These are phyloP conservation scores for Drosophila pectinifera DNA, from an alignment of 1,140 invertebrate species.

Conservation along the genomic window DNA sequence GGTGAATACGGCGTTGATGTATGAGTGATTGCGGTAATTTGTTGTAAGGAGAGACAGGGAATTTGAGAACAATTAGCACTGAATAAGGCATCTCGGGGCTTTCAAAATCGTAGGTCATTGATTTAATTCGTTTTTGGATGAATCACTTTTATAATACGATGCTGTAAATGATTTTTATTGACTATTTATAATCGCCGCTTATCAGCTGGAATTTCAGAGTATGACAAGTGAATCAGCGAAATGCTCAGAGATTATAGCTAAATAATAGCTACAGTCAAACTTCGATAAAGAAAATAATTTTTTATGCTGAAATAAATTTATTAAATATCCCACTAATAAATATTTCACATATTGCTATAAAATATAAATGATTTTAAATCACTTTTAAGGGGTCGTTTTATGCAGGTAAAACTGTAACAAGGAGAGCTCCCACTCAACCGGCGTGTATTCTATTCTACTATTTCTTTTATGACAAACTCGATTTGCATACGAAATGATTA, in stretches of 20 bases:
- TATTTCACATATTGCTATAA: no score
- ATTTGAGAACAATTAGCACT: constrained; percentile 24
- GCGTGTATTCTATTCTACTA: constrained; percentile 20
- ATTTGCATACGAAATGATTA: constrained; percentile 77
- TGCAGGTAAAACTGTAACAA: constrained; percentile 2
- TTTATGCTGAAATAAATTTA: neutral
- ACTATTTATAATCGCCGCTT: constrained; percentile 7
- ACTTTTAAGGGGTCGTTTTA: no score
- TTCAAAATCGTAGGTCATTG: constrained; percentile 21
- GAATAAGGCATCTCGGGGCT: constrained; percentile 9
- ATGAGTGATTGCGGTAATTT: constrained; percentile 25
- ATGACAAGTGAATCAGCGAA: constrained; percentile 13
- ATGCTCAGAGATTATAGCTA: neutral
- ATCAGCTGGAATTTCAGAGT: constrained; percentile 10
- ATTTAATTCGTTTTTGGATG: constrained; percentile 29
- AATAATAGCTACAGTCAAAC: constrained; percentile 1
- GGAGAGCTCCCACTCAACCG: neutral
- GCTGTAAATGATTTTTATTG: constrained; percentile 9
- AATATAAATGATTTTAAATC: no score
- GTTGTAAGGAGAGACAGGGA: neutral
- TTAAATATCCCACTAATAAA: no score
- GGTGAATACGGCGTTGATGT: constrained; percentile 6
- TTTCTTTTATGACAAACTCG: constrained; percentile 64
- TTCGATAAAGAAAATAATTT: neutral
- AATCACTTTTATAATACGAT: constrained; percentile 21